phyloP scores from a whole-genome alignment of 1,140 invertebrate genomes.

The Pissodes strobi region DNA sequence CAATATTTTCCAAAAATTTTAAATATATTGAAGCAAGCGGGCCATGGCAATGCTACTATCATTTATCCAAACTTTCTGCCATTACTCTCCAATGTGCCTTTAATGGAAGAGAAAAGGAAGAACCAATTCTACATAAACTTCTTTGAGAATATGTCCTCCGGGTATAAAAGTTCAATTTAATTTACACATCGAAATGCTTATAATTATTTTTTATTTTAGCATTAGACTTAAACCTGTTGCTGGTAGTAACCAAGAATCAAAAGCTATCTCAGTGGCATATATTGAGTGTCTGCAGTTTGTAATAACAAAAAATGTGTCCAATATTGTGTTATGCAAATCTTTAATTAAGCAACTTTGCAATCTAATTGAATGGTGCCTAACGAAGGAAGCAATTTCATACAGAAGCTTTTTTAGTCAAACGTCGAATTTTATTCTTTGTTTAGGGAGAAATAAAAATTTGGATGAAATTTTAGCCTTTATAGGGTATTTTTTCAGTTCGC shows the following conservation, averaged over 20 bases:
- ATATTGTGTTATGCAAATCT: conserved; percentile 54
- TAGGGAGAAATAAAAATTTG: conserved; percentile 59
- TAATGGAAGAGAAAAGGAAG: conserved; percentile 56
- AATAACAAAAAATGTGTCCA: conserved; percentile 57
- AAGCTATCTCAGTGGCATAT: conserved; percentile 65
- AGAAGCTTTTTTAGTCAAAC: conserved; percentile 60
- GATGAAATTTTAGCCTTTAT: conserved; percentile 53
- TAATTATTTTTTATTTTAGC: conserved; percentile 52
- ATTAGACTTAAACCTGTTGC: conserved; percentile 60
- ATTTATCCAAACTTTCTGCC: conserved; percentile 77
- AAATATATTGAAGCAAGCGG: conserved; percentile 67
- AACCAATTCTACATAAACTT: conserved; percentile 69
- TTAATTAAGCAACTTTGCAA: conserved; percentile 59
- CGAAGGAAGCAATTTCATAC: conserved; percentile 50
- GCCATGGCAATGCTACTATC: conserved; percentile 68
- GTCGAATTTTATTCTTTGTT: conserved; percentile 60
- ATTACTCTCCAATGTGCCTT: conserved; percentile 72
- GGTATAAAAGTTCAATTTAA: conserved; percentile 57
- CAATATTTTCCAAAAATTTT: conserved; percentile 72
- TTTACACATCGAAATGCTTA: conserved; percentile 1
- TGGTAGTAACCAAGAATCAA: conserved; percentile 64
- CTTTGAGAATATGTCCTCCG: conserved; percentile 67
- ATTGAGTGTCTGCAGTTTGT: conserved; percentile 73
- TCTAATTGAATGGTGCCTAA: conserved; percentile 57
- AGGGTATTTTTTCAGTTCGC: conserved; percentile 60